These are phyloP conservation scores for Bombus ignitus DNA, from an alignment of 1,140 invertebrate genomes.

Conservation along the genomic window DNA sequence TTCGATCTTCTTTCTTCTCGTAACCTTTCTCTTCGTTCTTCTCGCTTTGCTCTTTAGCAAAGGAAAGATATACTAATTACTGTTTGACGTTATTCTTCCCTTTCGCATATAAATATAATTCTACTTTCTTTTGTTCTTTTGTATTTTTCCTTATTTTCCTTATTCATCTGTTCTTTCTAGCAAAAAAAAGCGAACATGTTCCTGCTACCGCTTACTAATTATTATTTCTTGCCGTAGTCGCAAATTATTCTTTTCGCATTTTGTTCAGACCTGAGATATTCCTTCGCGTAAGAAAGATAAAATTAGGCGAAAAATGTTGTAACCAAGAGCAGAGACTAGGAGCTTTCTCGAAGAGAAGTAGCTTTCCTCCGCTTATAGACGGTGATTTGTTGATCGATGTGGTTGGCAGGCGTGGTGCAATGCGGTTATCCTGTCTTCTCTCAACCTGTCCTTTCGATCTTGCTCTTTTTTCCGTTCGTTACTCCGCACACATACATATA, in stretches of 20 bases:
- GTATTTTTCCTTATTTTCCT: background rate
- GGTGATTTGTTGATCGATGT: conserved; percentile 74
- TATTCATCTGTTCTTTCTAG: background rate
- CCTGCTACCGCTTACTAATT: background rate
- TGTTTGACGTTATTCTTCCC: background rate
- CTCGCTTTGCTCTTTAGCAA: background rate
- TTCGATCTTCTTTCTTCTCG: background rate
- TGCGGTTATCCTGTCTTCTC: conserved; percentile 58
- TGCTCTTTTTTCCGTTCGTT: conserved; percentile 51
- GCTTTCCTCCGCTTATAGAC: conserved; percentile 43
- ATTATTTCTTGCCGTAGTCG: background rate
- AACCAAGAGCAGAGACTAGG: background rate
- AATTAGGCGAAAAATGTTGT: no score
- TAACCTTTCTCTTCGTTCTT: background rate
- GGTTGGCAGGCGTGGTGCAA: conserved; percentile 64
- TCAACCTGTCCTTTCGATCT: conserved; percentile 28
- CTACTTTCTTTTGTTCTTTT: background rate
- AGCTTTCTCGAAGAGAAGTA: background rate
- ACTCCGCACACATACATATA: background rate
- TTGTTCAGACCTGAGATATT: no score
- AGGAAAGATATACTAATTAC: background rate
- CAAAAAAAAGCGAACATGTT: background rate
- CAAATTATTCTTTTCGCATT: background rate
- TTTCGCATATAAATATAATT: background rate
- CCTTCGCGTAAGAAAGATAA: no score